Percentiles rank a stretch among this genome's conserved stretches.
These are phyloP conservation scores for Carpatolechia fugitivella DNA, from an alignment of 2,888 invertebrate genomes.

Conservation along the genomic window DNA sequence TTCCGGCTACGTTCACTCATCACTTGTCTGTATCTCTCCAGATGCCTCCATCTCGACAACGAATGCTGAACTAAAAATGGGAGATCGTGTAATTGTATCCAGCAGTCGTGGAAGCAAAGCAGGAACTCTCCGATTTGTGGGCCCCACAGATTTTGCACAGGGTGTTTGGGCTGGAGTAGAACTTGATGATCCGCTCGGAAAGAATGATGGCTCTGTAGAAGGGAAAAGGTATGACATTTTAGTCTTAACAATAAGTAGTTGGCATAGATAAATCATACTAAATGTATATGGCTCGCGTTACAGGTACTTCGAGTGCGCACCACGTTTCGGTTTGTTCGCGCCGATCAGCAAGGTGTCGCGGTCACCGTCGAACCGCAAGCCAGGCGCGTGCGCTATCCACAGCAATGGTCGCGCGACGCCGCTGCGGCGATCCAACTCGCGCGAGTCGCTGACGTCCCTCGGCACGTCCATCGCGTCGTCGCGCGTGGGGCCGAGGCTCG, in stretches of 20 bases:
- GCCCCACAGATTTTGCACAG: slow-evolving; percentile 92
- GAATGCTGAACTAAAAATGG: slow-evolving; percentile 85
- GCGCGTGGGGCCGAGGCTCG: slow-evolving; percentile 85
- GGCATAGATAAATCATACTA: not conserved
- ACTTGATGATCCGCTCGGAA: slow-evolving; percentile 94
- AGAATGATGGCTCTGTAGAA: slow-evolving; percentile 97
- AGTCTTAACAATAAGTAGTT: not conserved
- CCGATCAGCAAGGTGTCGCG: slow-evolving; percentile 93
- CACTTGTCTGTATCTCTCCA: slow-evolving; percentile 24
- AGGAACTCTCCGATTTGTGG: slow-evolving; percentile 91
- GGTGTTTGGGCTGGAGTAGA: slow-evolving; percentile 98
- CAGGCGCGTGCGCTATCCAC: slow-evolving; percentile 81
- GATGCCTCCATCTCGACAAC: slow-evolving; percentile 73
- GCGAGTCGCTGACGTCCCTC: slow-evolving; percentile 88
- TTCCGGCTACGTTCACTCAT: not conserved
- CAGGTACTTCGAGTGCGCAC: slow-evolving; percentile 96
- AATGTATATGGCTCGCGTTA: slow-evolving; percentile 30
- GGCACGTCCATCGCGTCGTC: slow-evolving; percentile 82
- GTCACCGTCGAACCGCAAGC: slow-evolving; percentile 87
- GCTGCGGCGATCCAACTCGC: slow-evolving; percentile 86
- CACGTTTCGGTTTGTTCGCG: slow-evolving; percentile 95
- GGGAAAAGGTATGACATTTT: slow-evolving; percentile 86
- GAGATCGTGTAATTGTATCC: slow-evolving; percentile 94
- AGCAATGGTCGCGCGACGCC: slow-evolving; percentile 81
- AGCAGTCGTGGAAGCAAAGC: slow-evolving; percentile 93